Evolutionary conservation across 2,797 vertebrate species (phyloP), one percentile per base, ranked within the genome.

Genomic region (Notamacropus eugenii): DNA sequence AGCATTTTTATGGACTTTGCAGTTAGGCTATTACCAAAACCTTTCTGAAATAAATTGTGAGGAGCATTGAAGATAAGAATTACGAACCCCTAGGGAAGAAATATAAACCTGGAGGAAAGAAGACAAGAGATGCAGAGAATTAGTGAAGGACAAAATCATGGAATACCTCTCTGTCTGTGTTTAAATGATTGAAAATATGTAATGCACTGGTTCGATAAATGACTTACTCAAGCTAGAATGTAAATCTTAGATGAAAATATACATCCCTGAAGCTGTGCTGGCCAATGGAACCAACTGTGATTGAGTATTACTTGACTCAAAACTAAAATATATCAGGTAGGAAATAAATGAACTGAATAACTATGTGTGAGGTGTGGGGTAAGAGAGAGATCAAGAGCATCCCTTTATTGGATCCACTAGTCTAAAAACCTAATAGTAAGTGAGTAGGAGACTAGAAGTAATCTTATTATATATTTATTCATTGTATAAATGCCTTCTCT

Each of bases 11-110:
- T 56, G 74, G 55, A 92, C n/a, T 92, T 91, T 27, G 93, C 22
- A 67, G 12, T 67, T 92, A 28, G 50, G 40, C 93, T 96, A 93
- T 95, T 55, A 93, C 22, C 29, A 90, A 94, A 55, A 94, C 59
- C 87, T 91, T 92, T 91, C 91, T 91, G 62, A 94, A 92, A 96
- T 82, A 55, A 96, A 93, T 46, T 57, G 55, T 62, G 29, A 95
- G 92, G 50, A 57, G 59, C 92, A 90, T n/a, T 55, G 90, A 59
- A 96, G 92, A 93, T 59, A 93, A 95, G 56, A 93, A 92, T 90
- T 87, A 90, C 28, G 96, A 92, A 93, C 50, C 56, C 13, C 5
- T 0, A 55, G 91, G 91, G 34, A 93, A 96, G 93, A 95, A 93
- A 95, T 52, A 87, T 3, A 96, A 93, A 92, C 14, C 90, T 29